Evolutionary conservation across 2,797 vertebrate genomes (phyloP).

Genomic region (Cephalopachus bancanus): DNA sequence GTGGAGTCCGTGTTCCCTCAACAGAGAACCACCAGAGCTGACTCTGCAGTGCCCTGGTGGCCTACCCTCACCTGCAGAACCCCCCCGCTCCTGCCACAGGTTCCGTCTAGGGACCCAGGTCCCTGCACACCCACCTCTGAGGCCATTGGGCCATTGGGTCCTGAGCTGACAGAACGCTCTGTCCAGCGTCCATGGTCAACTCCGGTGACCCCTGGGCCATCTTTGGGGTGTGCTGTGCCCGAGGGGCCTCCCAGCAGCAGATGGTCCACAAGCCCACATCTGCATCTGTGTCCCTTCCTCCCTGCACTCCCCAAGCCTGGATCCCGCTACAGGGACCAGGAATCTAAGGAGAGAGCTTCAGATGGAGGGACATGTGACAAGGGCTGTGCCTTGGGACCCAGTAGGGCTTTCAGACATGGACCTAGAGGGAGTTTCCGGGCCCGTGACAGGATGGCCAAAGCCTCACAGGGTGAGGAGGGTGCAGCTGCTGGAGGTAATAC

Average conservation of each 20-base stretch:
- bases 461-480: too few species aligned
- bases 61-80: not conserved
- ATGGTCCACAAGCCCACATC: fast-evolving
- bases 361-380: not conserved
- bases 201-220: not conserved
- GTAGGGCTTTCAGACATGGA: not conserved
- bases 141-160: not conserved
- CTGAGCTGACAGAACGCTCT: not conserved
- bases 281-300: not conserved
- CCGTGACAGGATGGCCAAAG: too few species aligned
- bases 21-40: not conserved
- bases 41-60: not conserved
- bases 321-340: not conserved
- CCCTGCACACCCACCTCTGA: not conserved
- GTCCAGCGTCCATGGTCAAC: not conserved
- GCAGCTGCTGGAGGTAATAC: not conserved
- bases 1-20: too few species aligned
- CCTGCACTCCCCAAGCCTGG: too few species aligned
- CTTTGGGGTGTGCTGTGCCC: not conserved
- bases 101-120: not conserved
- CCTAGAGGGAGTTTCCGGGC: not conserved
- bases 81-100: not conserved
- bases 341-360: not conserved
- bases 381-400: not conserved
- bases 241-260: not conserved